Base-by-base conservation (phyloP, 2,888 invertebrate species). In the Lasioglossum villosulum region DNA sequence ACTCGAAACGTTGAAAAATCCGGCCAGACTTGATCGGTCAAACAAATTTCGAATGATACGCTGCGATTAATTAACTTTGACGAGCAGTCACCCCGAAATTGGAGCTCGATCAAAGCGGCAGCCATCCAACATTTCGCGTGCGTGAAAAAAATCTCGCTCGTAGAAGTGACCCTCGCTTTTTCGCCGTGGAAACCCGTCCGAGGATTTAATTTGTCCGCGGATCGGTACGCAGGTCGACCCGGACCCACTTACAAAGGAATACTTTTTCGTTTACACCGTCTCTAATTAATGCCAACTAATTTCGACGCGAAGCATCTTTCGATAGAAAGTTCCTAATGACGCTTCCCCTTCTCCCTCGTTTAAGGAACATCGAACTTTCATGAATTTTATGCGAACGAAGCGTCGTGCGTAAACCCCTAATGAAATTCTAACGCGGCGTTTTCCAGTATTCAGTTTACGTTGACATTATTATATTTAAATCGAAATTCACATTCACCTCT, bases 401-500 rank as follows among this genome's bases (percentile, higher is more conserved):
- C 16, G 30, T 45, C 12, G 63, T 6, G 34, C 63, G 16, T 16
- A 16, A 16, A 42, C 42, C 42, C 42, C 42, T 37, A 52, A 74
- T 23, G 45, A 78, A 82, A 78, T 74, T 74, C n/a, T 37, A 70
- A 82, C 73, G 16, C n/a, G 23, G 39, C 45, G 73, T 70, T 74
- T 14, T 75, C 74, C 74, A 16, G 74, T 82, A 82, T 78, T 42
- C 45, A 74, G 45, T 78, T 78, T 73, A 56, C 56, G n/a, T 23
- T 10, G 23, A 3, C n/a, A n/a, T 19, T 42, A 10, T 42, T 14
- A 42, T 42, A 42, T 42, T 42, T 14, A 42, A 42, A 42, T 42
- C 42, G 12, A 42, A 14, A 42, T 14, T 42, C 42, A 14, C 12
- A 14, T 42, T 39, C 39, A 2, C 10, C 39, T 39, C 12, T 39